Base-by-base conservation (phyloP, 2,113 vertebrate species). In the Mobula hypostoma region DNA sequence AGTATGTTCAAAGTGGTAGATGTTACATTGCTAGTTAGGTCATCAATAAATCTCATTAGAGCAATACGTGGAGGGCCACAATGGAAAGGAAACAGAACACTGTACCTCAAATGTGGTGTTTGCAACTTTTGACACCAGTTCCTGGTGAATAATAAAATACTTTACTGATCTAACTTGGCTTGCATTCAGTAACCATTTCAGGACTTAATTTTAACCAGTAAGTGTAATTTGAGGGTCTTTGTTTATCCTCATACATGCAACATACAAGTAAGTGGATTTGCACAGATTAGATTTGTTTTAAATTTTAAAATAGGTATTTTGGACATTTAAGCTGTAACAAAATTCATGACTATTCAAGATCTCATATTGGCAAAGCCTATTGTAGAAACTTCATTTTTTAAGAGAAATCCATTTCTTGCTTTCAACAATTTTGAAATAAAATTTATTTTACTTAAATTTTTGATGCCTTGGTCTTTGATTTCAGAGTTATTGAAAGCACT, bases 361-460 rank as follows among this genome's bases (percentile, higher is more conserved):
- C 91, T 72, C 58, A 29, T 74, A 93, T 56, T 93, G 91, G 72
- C 70, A 93, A 74, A 93, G 91, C 70, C 91, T 93, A 68, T 74
- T 76, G 40, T 68, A 91, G 66, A 48, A 93, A 70, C 74, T 93
- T 74, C 91, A 93, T 93, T 36, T 92, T 93, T 93, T 48, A 7
- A 72, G 68, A 74, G 40, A 40, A 93, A 74, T 93, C 90, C 90
- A 93, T 93, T 93, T 70, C 66, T 74, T 93, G 91, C 91, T 93
- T 93, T 72, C 91, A 93, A 93, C 91, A 93, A 93, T 93, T 93
- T 93, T 93, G 66, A 93, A 93, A 93, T 93, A 93, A 93, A 93
- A 93, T 93, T 93, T 93, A 93, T 93, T 93, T 93, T 93, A 48
- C 68, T 70, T 93, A 74, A 74, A 56, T 74, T 74, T 56, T 70